Base-by-base conservation (phyloP, 23 tunicate species). In the Halocynthia roretzi region DNA sequence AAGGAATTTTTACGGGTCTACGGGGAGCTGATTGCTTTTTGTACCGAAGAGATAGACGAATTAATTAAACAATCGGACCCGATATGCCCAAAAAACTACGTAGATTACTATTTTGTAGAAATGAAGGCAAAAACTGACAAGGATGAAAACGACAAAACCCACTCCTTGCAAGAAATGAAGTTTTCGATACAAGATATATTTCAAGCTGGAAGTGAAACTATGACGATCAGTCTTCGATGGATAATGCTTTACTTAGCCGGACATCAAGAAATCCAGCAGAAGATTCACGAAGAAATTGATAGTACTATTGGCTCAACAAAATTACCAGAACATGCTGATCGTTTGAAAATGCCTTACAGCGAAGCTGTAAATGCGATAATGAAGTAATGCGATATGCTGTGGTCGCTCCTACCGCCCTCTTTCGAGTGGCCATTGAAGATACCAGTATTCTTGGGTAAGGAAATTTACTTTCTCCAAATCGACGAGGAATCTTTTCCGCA, bases 181-280 rank as follows among this genome's bases (percentile, higher is more conserved):
- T 20, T 15, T 65, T 15, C 31, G 70, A 9, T 65, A 65, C 31
- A 65, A 40, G 70, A 65, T 65, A 65, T 65, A 40, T 65, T 65
- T 65, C 48, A 20, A 11, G 70, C 70, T 9, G 70, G 70, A 0
- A 65, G 48, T 10, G 70, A 65, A 65, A 65, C 22, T 48, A 20
- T 48, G 10, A 10, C 17, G 0, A 6, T 9, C 10, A 65, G 48
- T 15, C 9, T 65, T 40, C 48, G 31, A 65, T 65, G 22, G 22
- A 15, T 48, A 10, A 8, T 9, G 19, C 31, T 65, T 9, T 65
- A 65, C 19, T 65, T 65, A 15, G 70, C 70, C 9, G 70, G 48
- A 9, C 70, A 65, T 65, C 70, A 11, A 10, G 70, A 65, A 10
- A 48, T 65, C n/a, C 70, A 65, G 31, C 10, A 9, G 31, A 65